These are phyloP conservation scores for Menura novaehollandiae DNA, from an alignment of 2,113 vertebrate genomes.

Conservation along the genomic window DNA sequence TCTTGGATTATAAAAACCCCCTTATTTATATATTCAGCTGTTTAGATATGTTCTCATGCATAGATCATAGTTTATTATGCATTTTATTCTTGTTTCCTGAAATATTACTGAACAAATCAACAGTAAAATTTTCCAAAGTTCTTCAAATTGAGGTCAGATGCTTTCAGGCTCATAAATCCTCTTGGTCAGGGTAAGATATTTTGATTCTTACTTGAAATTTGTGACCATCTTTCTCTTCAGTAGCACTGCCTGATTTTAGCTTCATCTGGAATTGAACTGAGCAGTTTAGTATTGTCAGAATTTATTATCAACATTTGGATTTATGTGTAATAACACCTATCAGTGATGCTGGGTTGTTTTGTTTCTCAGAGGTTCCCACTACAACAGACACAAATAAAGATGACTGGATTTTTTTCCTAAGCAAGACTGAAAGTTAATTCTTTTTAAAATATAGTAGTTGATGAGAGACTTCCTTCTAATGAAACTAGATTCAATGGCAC, in stretches of 20 bases:
- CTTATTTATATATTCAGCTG: not conserved
- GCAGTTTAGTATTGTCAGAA: not conserved
- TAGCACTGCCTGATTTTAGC: not conserved
- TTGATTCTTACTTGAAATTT: not conserved
- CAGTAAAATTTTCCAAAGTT: not conserved
- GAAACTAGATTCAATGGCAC: not conserved
- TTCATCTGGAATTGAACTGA: not conserved
- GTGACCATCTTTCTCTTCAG: not conserved
- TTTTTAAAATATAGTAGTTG: not conserved
- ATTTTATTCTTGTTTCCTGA: not conserved
- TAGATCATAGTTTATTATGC: not conserved
- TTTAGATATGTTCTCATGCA: not conserved
- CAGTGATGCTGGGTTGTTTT: not conserved
- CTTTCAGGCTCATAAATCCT: not conserved
- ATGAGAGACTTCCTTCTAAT: not conserved
- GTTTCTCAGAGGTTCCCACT: not conserved
- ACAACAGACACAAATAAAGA: not conserved
- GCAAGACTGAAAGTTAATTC: not conserved
- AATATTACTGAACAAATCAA: not conserved
- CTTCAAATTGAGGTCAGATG: not conserved
- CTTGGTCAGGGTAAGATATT: not conserved
- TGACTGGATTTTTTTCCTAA: not conserved
- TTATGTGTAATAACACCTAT: not conserved
- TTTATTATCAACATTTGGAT: not conserved
- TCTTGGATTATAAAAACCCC: not conserved